These are phyloP conservation scores for Pissodes strobi DNA, from an alignment of 1,140 invertebrate species.

Conservation along the genomic window DNA sequence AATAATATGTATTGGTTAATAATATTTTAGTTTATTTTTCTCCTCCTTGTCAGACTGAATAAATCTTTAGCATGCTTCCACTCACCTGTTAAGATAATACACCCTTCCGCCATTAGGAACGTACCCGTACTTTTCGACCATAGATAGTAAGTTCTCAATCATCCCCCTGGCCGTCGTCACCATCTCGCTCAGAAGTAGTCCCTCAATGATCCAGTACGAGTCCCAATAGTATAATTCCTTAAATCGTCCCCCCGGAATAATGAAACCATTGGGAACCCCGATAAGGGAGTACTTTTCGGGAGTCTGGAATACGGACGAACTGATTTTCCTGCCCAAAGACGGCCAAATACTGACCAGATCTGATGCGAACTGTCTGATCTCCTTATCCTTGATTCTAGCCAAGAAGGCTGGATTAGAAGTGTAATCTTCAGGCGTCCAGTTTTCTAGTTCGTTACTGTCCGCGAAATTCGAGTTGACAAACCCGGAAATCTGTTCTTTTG, in stretches of 20 bases:
- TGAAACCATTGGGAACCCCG: constrained; percentile 77
- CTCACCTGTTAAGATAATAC: constrained; percentile 68
- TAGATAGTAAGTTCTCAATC: constrained; percentile 73
- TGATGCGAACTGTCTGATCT: constrained; percentile 63
- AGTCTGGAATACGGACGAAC: constrained; percentile 63
- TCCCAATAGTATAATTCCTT: constrained; percentile 90
- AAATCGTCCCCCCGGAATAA: constrained; percentile 87
- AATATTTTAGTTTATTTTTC: too few species aligned
- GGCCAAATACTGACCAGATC: constrained; percentile 73
- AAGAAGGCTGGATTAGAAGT: constrained; percentile 65
- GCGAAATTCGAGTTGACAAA: constrained; percentile 64
- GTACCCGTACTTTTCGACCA: constrained; percentile 64
- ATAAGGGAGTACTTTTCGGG: constrained; percentile 72
- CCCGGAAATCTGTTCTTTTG: constrained; percentile 59
- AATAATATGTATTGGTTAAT: too few species aligned
- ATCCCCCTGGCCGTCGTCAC: constrained; percentile 72
- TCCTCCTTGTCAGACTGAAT: too few species aligned
- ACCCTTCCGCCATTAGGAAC: constrained; percentile 74
- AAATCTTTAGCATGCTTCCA: too few species aligned
- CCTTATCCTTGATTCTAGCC: constrained; percentile 64
- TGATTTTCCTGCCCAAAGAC: constrained; percentile 69
- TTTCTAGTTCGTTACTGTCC: constrained; percentile 59
- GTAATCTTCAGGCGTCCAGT: constrained; percentile 70
- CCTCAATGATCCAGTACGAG: constrained; percentile 84
- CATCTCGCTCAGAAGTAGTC: constrained; percentile 81